phyloP scores from a whole-genome alignment of 2,888 invertebrate species.

The Caenorhabditis imperialis region DNA sequence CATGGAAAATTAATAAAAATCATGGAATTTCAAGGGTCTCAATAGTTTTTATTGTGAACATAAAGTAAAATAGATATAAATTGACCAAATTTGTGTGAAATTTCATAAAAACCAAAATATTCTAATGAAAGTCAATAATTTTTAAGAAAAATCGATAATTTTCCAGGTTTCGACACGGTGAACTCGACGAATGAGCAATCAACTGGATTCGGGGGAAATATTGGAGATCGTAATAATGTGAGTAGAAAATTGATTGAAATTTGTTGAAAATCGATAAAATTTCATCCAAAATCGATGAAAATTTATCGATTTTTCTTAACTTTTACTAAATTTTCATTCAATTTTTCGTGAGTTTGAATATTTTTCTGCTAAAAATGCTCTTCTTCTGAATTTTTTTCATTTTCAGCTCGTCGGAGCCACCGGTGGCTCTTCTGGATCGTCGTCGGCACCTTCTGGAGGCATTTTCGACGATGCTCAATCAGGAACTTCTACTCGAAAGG shows the following conservation, averaged over 20 bases:
- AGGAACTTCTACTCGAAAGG: conserved; percentile 44
- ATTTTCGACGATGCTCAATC: conserved; percentile 53
- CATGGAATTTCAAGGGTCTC: too few relatives aligned
- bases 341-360: not conserved
- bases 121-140: too few relatives aligned
- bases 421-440: conserved; percentile 1
- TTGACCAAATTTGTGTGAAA: too few relatives aligned
- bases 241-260: not conserved
- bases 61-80: too few relatives aligned
- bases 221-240: conserved; percentile 58
- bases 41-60: too few relatives aligned
- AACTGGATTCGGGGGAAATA: conserved; percentile 57
- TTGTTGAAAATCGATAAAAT: too few relatives aligned
- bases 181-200: conserved; percentile 62
- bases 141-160: not conserved
- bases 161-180: conserved; percentile 53
- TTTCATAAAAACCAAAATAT: too few relatives aligned
- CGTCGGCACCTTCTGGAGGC: conserved; percentile 14
- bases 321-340: too few relatives aligned
- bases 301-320: too few relatives aligned
- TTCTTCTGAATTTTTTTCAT: too few relatives aligned
- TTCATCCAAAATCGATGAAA: too few relatives aligned
- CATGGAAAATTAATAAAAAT: too few relatives aligned
- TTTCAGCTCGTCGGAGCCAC: conserved; percentile 40
- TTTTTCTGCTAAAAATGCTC: conserved; percentile 1